These are phyloP conservation scores for Colaptes auratus DNA, from an alignment of 2,113 vertebrate species.

Conservation along the genomic window DNA sequence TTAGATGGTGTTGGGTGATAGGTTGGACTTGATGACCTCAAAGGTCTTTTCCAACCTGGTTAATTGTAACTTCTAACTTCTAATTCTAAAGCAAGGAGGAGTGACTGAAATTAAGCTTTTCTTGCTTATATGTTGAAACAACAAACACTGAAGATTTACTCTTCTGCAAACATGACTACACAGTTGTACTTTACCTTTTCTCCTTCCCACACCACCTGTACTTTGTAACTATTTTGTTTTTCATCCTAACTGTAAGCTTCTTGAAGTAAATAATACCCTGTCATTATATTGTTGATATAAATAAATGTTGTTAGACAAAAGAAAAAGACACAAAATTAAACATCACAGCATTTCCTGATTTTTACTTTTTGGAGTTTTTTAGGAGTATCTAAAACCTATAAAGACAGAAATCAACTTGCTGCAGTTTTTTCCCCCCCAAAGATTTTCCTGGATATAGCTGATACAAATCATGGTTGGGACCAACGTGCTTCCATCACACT, in stretches of 20 bases:
- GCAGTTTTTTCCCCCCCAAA: neutral
- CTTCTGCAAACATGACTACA: neutral
- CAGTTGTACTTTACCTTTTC: neutral
- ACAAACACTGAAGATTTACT: neutral
- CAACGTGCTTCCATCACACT: neutral
- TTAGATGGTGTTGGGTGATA: too few species aligned
- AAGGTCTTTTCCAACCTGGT: too few species aligned
- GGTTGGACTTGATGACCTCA: too few species aligned
- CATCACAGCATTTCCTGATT: neutral
- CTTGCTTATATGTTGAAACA: neutral
- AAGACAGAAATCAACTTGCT: neutral
- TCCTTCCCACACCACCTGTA: neutral
- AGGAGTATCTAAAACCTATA: neutral
- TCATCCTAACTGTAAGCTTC: neutral
- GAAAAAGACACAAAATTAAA: neutral
- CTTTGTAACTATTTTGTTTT: neutral
- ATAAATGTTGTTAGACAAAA: neutral
- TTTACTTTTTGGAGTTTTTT: neutral
- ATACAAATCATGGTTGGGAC: neutral
- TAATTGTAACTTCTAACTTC: too few species aligned
- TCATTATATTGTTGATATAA: neutral
- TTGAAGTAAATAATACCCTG: neutral
- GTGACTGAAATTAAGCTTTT: neutral
- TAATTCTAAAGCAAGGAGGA: neutral
- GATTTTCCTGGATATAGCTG: neutral